Evolutionary conservation across 2,797 vertebrate genomes (phyloP).

Genomic region (Glyptemys insculpta): DNA sequence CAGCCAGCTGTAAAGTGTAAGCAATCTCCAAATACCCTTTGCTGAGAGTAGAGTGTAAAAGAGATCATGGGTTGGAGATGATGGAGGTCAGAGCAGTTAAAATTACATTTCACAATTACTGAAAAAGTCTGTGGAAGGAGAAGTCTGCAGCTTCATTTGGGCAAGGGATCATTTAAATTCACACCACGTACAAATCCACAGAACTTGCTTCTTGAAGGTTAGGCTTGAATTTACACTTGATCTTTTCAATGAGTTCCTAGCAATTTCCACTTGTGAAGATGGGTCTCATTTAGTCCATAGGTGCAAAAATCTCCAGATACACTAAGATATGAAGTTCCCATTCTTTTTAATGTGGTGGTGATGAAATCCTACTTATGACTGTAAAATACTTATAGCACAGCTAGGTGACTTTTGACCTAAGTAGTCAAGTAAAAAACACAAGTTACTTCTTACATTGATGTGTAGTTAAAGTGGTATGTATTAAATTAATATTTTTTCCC

Average conservation of each 20-base stretch:
- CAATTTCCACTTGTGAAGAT: neutral
- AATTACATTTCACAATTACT: neutral
- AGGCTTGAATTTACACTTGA: neutral
- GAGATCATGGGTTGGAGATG: neutral
- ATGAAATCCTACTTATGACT: slow-evolving; percentile 43
- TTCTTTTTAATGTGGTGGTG: neutral
- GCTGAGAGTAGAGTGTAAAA: neutral
- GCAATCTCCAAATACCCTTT: neutral
- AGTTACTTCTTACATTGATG: neutral
- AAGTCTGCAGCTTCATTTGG: neutral
- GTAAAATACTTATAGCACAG: neutral
- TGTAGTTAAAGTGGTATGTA: slow-evolving; percentile 1
- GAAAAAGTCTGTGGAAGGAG: neutral
- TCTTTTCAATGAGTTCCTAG: slow-evolving; percentile 15
- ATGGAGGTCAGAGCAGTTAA: neutral
- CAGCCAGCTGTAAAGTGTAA: neutral
- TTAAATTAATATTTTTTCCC: neutral
- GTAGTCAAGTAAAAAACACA: neutral
- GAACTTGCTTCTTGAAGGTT: slow-evolving; percentile 14
- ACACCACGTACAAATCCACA: neutral
- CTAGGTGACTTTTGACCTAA: neutral
- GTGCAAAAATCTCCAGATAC: neutral
- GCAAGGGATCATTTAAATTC: neutral
- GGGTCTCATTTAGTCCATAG: neutral
- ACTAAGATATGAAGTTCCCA: neutral